A percentile compares a stretch with the other conserved stretches of the same genome.
phyloP scores from a whole-genome alignment of 2,888 invertebrate genomes.

The Corythucha ciliata region DNA sequence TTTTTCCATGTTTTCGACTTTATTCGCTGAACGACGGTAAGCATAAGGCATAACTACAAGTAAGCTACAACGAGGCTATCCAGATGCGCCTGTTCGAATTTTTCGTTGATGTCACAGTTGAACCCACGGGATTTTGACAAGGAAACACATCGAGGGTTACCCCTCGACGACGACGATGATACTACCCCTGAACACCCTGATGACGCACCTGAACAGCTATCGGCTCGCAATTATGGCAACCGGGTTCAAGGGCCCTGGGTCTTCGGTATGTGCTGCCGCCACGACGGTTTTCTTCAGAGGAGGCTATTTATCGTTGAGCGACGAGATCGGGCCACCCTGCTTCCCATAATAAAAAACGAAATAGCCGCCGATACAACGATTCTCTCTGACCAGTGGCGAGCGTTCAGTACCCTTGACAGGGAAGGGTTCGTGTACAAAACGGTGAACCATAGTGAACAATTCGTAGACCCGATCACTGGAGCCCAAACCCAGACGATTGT shows the following conservation, averaged over 20 bases:
- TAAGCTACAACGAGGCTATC: no score
- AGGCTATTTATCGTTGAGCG: background rate
- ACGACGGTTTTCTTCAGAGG: background rate
- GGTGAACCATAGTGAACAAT: slow-evolving; percentile 7
- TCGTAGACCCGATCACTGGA: slow-evolving; percentile 7
- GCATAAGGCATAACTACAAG: no score
- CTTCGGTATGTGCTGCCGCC: background rate
- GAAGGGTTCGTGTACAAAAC: background rate
- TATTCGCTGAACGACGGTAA: no score
- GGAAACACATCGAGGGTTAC: no score
- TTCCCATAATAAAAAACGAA: background rate
- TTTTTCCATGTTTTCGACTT: no score
- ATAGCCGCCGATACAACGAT: background rate
- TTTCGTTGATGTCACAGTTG: no score
- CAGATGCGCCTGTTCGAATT: no score
- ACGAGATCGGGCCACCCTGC: background rate
- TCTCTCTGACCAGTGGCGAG: background rate
- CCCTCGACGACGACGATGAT: no score
- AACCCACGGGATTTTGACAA: no score
- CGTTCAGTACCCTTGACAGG: background rate
- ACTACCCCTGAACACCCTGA: no score
- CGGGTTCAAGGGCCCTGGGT: slow-evolving; percentile 8
- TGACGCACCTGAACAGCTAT: no score
- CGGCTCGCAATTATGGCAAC: slow-evolving; percentile 5
- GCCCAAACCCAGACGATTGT: background rate